Conservation (phyloP, 2,888 invertebrate species). For the Andrena marginata region DNA sequence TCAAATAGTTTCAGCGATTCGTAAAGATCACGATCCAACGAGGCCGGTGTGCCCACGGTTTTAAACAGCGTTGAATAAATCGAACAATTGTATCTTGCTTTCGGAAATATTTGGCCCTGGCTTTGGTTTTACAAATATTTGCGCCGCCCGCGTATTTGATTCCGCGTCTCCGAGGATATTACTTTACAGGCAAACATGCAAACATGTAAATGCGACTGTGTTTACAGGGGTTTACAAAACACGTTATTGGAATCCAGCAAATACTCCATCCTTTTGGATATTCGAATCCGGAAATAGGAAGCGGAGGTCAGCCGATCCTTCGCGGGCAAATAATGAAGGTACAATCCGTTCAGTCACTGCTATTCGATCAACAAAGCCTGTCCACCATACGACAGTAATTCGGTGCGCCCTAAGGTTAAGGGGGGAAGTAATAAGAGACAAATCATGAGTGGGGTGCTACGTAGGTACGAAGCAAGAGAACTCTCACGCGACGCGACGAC, state of each 20-base stretch:
- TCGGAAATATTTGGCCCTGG: neutral
- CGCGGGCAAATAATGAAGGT: no score
- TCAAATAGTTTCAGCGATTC: neutral
- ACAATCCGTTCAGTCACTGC: no score
- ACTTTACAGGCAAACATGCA: neutral
- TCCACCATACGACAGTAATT: no score
- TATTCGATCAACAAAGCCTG: no score
- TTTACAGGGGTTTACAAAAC: neutral
- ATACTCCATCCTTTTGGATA: no score
- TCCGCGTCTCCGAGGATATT: neutral
- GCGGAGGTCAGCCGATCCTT: no score
- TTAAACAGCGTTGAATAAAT: conserved; percentile 21
- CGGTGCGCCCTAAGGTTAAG: no score
- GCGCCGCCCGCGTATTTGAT: neutral
- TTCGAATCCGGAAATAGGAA: no score
- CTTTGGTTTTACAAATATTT: neutral
- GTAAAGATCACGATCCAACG: neutral
- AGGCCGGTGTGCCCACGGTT: neutral
- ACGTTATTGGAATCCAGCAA: no score
- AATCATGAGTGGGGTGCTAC: neutral
- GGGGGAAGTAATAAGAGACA: no score
- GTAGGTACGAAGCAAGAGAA: neutral
- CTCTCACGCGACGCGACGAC: neutral
- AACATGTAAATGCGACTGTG: neutral
- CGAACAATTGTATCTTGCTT: neutral